Percentiles rank a stretch among this genome's conserved stretches.
phyloP scores from a whole-genome alignment of 2,113 vertebrate genomes.

The Terrapene triunguis region DNA sequence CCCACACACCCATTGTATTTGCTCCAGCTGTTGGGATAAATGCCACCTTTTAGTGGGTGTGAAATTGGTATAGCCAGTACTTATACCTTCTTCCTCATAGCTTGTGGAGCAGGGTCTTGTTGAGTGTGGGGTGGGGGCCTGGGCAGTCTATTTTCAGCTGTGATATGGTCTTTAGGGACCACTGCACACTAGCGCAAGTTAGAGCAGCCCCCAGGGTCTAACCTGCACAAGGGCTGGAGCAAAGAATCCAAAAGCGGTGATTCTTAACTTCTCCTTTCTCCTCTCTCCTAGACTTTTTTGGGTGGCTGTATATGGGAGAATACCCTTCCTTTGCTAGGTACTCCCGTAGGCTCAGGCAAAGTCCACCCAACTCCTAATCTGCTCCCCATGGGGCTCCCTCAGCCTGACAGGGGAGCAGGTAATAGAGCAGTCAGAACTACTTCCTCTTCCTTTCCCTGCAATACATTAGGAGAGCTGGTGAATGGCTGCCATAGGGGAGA shows the following conservation, averaged over 20 bases:
- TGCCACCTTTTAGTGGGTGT: background rate
- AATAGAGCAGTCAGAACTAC: fast-evolving
- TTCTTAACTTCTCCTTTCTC: background rate
- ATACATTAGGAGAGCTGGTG: background rate
- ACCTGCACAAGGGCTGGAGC: background rate
- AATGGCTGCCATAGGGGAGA: constrained; percentile 11
- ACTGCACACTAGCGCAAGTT: fast-evolving
- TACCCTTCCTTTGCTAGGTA: background rate
- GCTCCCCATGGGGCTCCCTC: background rate
- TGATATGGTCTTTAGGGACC: background rate
- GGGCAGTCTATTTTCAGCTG: fast-evolving
- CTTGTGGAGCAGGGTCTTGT: background rate
- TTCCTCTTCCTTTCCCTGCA: background rate
- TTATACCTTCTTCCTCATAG: background rate
- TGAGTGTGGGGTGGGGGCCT: background rate
- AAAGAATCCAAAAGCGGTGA: background rate
- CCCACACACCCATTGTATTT: background rate
- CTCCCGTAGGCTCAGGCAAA: background rate
- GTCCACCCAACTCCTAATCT: background rate
- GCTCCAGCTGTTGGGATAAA: background rate
- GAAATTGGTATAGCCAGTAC: background rate
- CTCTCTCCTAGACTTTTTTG: background rate
- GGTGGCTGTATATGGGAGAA: background rate
- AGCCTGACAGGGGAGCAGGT: background rate
- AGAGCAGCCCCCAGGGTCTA: background rate